Base-by-base conservation (phyloP, 2,797 vertebrate genomes). In the Halcyon chelicuti region DNA sequence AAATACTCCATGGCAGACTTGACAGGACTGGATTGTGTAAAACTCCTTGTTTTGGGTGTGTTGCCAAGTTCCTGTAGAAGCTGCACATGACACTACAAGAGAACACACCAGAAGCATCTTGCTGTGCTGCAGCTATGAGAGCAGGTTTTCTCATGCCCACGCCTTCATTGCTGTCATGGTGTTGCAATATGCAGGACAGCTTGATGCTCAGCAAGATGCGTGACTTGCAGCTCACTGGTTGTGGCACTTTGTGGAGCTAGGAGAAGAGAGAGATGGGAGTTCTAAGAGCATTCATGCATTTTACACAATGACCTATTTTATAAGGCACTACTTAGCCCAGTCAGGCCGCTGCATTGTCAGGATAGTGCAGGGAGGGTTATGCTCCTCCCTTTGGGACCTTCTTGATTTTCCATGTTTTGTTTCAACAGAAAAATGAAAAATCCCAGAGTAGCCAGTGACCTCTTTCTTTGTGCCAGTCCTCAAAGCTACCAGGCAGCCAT, bases 161-260 rank as follows among this genome's bases (percentile, higher is more conserved):
- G 0, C 42, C 52, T 71, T 47, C 10, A 0, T 11, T 58, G 42
- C 71, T 31, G 9, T 7, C 28, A 33, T 14, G 16, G 21, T 67
- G 76, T 22, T 83, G 62, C 67, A 62, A 21, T 3, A 21, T 7
- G 6, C 18, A 17, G 44, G 57, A 31, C 44, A 72, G 39, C 22
- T 4, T 17, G 39, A 13, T 29, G 29, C 67, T 70, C 3, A 1
- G 42, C 1, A 2, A 71, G 61, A 70, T 0, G 0, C 3, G 0
- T 5, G 42, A 31, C 42, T 51, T 22, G 52, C 33, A 61, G 40
- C 52, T 71, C 31, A 1, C 10, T 23, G 29, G 22, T 29, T n/a
- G 51, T 40, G 39, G 55, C 19, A 2, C 28, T 58, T 82, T 57
- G 42, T 42, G 33, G 62, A 75, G 37, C 57, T 79, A 52, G 47